phyloP scores from a whole-genome alignment of 2,797 vertebrate species.

The Megalops cyprinoides region DNA sequence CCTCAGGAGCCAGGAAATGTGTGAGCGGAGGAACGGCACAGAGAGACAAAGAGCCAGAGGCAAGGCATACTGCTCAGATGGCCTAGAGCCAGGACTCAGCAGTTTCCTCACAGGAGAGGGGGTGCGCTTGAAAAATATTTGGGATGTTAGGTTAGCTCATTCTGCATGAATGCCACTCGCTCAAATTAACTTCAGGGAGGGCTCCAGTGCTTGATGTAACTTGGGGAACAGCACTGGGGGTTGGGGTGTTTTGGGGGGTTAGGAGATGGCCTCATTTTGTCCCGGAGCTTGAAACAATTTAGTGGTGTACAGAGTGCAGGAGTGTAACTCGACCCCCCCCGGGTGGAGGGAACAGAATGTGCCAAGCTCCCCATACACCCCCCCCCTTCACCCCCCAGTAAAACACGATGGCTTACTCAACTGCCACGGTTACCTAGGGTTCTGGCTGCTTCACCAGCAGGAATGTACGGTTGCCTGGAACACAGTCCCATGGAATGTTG shows the following conservation, averaged over 20 bases:
- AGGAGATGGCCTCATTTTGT: conserved; percentile 35
- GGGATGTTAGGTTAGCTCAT: conserved; percentile 39
- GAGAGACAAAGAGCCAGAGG: conserved; percentile 55
- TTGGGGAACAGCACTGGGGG: conserved; percentile 53
- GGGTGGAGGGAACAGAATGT: conserved; percentile 69
- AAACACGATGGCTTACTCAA: background rate
- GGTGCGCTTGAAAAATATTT: conserved; percentile 6
- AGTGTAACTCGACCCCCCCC: conserved; percentile 51
- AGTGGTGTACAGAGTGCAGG: conserved; percentile 57
- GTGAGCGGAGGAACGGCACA: background rate
- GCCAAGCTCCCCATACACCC: conserved; percentile 59
- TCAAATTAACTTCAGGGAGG: conserved; percentile 27
- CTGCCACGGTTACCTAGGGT: conserved; percentile 17
- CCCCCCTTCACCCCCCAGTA: conserved; percentile 28
- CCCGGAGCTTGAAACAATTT: conserved; percentile 67
- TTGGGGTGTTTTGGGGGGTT: conserved; percentile 30
- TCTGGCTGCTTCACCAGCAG: too few relatives aligned
- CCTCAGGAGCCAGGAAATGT: background rate
- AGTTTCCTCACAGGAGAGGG: conserved; percentile 20
- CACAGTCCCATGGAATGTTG: too few relatives aligned
- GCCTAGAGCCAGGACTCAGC: background rate
- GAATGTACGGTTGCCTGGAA: too few relatives aligned
- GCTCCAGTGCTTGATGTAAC: conserved; percentile 62
- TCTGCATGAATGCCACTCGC: conserved; percentile 22
- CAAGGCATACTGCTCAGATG: conserved; percentile 37